Conservation (phyloP, 2,888 invertebrate genomes). For the Phanerotoma sp. region DNA sequence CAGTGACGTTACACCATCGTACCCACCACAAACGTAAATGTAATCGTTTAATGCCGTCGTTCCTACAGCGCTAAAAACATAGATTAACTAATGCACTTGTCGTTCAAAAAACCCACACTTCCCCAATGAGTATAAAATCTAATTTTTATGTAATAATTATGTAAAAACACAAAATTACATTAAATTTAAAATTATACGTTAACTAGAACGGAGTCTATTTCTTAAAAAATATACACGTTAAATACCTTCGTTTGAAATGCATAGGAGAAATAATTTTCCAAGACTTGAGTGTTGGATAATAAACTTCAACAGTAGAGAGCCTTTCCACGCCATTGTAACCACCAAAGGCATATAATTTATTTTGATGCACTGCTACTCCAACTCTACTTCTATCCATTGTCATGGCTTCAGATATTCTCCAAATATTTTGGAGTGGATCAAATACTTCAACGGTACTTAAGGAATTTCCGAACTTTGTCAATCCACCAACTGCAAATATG, state of each 20-base stretch:
- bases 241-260: conserved; percentile 76
- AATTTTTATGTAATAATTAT: too few relatives aligned
- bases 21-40: conserved; percentile 83
- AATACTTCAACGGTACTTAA: conserved; percentile 83
- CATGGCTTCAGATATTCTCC: conserved; percentile 81
- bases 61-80: conserved; percentile 68
- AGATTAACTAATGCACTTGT: too few relatives aligned
- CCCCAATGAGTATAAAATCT: too few relatives aligned
- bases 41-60: conserved; percentile 77
- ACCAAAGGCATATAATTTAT: conserved; percentile 76
- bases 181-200: too few relatives aligned
- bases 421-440: conserved; percentile 70
- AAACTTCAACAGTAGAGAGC: conserved; percentile 81
- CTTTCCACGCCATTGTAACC: conserved; percentile 83
- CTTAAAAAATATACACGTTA: not conserved
- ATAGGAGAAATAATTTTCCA: conserved; percentile 80
- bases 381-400: conserved; percentile 80
- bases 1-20: conserved; percentile 80
- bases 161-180: too few relatives aligned
- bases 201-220: too few relatives aligned
- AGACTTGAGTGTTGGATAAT: conserved; percentile 69
- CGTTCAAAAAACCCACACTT: too few relatives aligned
- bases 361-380: conserved; percentile 80
- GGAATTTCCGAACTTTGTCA: conserved; percentile 81
- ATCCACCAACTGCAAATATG: conserved; percentile 84